Evolutionary conservation across 1,140 invertebrate species (phyloP).

Genomic region (Eciton burchellii): DNA sequence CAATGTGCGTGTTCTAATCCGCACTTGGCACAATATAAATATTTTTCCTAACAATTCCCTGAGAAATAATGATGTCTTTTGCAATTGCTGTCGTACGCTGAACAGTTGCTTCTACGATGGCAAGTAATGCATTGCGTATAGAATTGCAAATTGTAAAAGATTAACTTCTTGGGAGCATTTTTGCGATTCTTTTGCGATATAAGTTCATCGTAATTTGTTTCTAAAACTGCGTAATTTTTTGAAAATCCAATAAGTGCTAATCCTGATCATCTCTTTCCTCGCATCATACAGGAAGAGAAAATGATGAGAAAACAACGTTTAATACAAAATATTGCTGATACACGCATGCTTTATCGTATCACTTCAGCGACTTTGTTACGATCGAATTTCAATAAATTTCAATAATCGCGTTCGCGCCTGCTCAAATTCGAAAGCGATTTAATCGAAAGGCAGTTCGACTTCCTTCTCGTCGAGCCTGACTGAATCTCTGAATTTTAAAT

Average conservation of each 20-base stretch:
- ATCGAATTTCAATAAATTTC: no score
- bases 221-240: constrained; percentile 51
- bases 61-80: constrained; percentile 56
- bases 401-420: no score
- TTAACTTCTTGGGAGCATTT: neutral
- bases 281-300: no score
- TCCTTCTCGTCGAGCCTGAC: no score
- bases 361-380: no score
- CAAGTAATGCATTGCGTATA: neutral
- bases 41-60: constrained; percentile 37
- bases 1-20: constrained; percentile 51
- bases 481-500: no score
- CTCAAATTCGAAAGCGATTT: no score
- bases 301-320: no score
- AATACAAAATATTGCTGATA: no score
- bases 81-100: constrained; percentile 56
- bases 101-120: constrained; percentile 36
- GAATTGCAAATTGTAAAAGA: neutral
- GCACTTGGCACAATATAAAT: constrained; percentile 53
- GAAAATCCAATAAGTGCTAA: constrained; percentile 37
- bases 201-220: constrained; percentile 39
- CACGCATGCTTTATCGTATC: no score
- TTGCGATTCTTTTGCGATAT: neutral
- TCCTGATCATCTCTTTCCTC: neutral
- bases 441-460: no score